A percentile compares a stretch with the other conserved stretches of the same genome.
These are phyloP conservation scores for Malthinus seriepunctatus DNA, from an alignment of 2,888 invertebrate species.

Conservation along the genomic window DNA sequence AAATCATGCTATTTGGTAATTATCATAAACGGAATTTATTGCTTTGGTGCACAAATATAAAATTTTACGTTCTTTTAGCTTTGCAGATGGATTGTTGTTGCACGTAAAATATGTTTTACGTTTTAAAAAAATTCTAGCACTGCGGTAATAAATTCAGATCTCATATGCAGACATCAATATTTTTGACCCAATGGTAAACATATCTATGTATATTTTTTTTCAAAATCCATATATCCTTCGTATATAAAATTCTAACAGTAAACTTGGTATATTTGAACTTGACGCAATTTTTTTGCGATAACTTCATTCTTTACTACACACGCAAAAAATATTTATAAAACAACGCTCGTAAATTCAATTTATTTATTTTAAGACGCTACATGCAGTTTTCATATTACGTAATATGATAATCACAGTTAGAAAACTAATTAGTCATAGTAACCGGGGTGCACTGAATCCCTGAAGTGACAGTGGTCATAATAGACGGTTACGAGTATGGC, in stretches of 20 bases:
- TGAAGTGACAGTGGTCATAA: too few relatives aligned
- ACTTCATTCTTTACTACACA: slow-evolving; percentile 37
- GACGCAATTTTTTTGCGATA: slow-evolving; percentile 38
- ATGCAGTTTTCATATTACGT: too few relatives aligned
- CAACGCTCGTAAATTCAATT: slow-evolving; percentile 35
- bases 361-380: slow-evolving; percentile 34
- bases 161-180: slow-evolving; percentile 42
- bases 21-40: too few relatives aligned
- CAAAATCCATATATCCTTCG: slow-evolving; percentile 35
- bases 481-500: too few relatives aligned
- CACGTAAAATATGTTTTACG: too few relatives aligned
- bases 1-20: too few relatives aligned
- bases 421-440: too few relatives aligned
- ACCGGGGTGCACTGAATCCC: too few relatives aligned
- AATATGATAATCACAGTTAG: too few relatives aligned
- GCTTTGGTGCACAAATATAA: too few relatives aligned
- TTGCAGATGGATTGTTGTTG: too few relatives aligned
- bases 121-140: not conserved
- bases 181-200: slow-evolving; percentile 42
- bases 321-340: slow-evolving; percentile 32
- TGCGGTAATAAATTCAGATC: slow-evolving; percentile 38
- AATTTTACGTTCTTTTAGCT: too few relatives aligned
- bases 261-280: slow-evolving; percentile 38
- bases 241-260: slow-evolving; percentile 40
- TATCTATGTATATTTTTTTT: slow-evolving; percentile 39